Base-by-base conservation (phyloP, 2,888 invertebrate species). In the Drosophila subsilvestris region DNA sequence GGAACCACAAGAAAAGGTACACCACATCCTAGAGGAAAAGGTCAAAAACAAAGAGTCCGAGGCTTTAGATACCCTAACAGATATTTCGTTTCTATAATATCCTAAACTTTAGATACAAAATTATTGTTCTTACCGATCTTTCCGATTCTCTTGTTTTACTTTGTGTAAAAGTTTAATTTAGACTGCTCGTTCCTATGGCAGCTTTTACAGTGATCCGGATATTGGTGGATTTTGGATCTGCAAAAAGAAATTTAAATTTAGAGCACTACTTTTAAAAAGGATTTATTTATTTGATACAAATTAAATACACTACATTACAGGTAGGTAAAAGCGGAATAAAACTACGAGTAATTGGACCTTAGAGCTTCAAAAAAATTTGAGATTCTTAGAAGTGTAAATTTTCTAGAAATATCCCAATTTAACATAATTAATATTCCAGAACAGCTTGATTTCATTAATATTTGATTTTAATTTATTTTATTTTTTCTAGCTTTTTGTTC, bases 1-100 rank as follows among this genome's bases (percentile, higher is more conserved):
- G 54, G 25, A 50, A 45, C 43, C 37, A 48, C 45, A 37, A 27
- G 49, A 45, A 49, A 59, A 70, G 14, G 14, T 48, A 9, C 12
- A 14, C 8, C 48, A n/a, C 25, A 25, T 37, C 37, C 37, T 37
- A 37, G 37, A 49, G 18, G 20, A 17, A 54, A 72, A 29, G 42
- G 32, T 47, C 50, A 44, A 68, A 71, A 59, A 50, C 48, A 12
- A 67, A 66, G 6, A 1, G 27, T 27, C 9, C 27, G 27, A 1
- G 6, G 14, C 37, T 37, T 14, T 37, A 6, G 14, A 37, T 37
- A 37, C 37, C 37, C 37, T 37, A 0, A 29, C 29, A 29, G 12
- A 1, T 4, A 10, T 29, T 29, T 29, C 9, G 1, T 12, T 29
- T 1, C 12, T 12, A 1, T 4, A 12, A 29, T 29, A 4, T 12